Base-by-base conservation (phyloP, 2,113 vertebrate species). In the Carettochelys insculpta region DNA sequence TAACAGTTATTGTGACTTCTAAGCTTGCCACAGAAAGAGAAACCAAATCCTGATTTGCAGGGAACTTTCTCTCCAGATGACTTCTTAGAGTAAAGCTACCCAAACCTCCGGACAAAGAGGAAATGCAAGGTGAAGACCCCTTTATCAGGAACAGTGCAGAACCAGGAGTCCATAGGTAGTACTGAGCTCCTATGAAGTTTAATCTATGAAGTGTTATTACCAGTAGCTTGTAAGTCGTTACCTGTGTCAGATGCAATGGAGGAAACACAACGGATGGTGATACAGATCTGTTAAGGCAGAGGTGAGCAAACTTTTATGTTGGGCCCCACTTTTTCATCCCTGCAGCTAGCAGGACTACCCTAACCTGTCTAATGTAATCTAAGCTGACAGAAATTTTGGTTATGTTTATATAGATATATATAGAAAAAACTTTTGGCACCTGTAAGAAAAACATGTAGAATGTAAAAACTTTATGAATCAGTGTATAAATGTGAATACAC, bases 21-120 rank as follows among this genome's bases (percentile, higher is more conserved):
- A 4, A 2, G 2, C 0, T 48, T 13, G 56, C 54, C 81, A 10
- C n/a, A n/a, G n/a, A n/a, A n/a, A 1, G 53, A 41, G 11, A 1
- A 79, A 51, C 20, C 10, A 5, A 1, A 0, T 3, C 56, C 53
- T 61, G 58, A 2, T 24, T 29, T 27, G 31, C 29, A 17, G 68
- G 0, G 1, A 61, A 17, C 38, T 22, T 6, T n/a, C 0, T 1
- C n/a, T 12, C 25, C 1, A 2, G 16, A 2, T 1, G 31, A 2
- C 11, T 5, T 38, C 17, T 68, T 38, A 68, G n/a, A 22, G n/a
- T 38, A 8, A 54, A 50, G 31, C 2, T 31, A 58, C 48, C 31
- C 31, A 51, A 51, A 77, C 76, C 48, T 51, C 31, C 11, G 2
- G 11, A 38, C 27, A 41, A 68, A 34, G 5, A 1, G 3, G 45